Evolutionary conservation across 2,113 vertebrate species (phyloP).

Genomic region (Ahaetulla prasina): DNA sequence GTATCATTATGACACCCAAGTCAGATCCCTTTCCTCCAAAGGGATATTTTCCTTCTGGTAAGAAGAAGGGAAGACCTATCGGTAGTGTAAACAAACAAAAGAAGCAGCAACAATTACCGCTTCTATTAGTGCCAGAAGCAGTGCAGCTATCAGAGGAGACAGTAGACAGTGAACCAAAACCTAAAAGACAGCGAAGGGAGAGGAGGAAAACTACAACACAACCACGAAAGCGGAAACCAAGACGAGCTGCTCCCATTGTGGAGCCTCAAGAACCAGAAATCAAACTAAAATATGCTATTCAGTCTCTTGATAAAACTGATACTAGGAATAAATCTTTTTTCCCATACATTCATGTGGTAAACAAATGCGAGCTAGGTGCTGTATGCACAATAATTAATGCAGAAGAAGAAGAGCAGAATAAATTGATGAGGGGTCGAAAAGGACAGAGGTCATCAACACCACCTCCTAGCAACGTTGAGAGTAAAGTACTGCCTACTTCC

Average conservation of each 20-base stretch:
- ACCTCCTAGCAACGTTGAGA: conserved; percentile 71
- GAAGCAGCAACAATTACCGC: conserved; percentile 65
- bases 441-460: conserved; percentile 75
- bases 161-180: conserved; percentile 72
- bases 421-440: conserved; percentile 74
- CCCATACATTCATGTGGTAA: conserved; percentile 95
- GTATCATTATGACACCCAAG: conserved; percentile 70
- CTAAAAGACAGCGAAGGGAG: conserved; percentile 78
- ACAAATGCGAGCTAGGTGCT: conserved; percentile 88
- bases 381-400: conserved; percentile 95
- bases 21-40: conserved; percentile 81
- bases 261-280: conserved; percentile 79
- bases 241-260: conserved; percentile 69
- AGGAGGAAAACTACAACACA: conserved; percentile 73
- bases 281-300: conserved; percentile 75
- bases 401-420: conserved; percentile 87
- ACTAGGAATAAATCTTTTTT: conserved; percentile 82
- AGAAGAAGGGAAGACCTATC: conserved; percentile 95
- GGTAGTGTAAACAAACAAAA: conserved; percentile 98
- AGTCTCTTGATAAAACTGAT: conserved; percentile 74
- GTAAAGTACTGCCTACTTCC: conserved; percentile 88
- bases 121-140: conserved; percentile 57
- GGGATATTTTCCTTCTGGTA: conserved; percentile 97
- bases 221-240: conserved; percentile 68
- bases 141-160: conserved; percentile 73